A percentile compares a stretch with the other conserved stretches of the same genome.
Evolutionary conservation across 2,113 vertebrate species (phyloP).

Genomic region (Holacanthus passer): DNA sequence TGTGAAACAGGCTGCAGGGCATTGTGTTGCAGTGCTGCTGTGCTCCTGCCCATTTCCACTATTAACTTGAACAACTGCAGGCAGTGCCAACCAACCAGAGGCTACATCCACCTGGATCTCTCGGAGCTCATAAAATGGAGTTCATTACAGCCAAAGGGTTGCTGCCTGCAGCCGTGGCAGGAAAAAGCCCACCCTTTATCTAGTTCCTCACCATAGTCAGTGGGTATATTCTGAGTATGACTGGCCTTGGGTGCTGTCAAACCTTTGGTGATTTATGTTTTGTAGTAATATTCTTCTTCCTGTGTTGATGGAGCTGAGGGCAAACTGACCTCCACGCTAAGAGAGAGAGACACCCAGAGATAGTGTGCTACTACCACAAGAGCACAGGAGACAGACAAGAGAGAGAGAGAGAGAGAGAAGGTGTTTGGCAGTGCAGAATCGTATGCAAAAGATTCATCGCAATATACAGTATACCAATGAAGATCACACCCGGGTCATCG

Average conservation of each 20-base stretch:
- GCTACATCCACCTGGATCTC: conserved; percentile 39
- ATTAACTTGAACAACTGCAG: conserved; percentile 44
- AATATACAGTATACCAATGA: conserved; percentile 73
- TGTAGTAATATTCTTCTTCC: not conserved
- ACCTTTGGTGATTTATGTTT: conserved; percentile 13
- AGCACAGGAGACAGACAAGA: conserved; percentile 73
- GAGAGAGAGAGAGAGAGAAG: conserved; percentile 66
- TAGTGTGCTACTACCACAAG: conserved; percentile 74
- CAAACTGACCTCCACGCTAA: conserved; percentile 67
- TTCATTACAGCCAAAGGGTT: conserved; percentile 46
- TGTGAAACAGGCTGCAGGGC: conserved; percentile 46
- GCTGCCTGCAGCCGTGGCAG: conserved; percentile 13
- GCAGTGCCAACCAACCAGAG: conserved; percentile 35
- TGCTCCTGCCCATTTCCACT: conserved; percentile 16
- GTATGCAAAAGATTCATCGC: conserved; percentile 71
- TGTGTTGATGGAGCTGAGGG: conserved; percentile 43
- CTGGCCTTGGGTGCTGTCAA: conserved; percentile 6
- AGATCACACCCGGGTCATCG: conserved; percentile 71
- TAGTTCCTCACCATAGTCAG: not conserved
- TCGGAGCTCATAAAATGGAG: conserved; percentile 48
- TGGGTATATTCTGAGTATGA: not conserved
- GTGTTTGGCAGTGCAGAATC: conserved; percentile 80
- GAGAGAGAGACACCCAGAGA: conserved; percentile 71
- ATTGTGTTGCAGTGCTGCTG: conserved; percentile 35
- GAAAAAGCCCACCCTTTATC: not conserved